These are phyloP conservation scores for Pygoscelis adeliae DNA, from an alignment of 2,113 vertebrate species.

Conservation along the genomic window DNA sequence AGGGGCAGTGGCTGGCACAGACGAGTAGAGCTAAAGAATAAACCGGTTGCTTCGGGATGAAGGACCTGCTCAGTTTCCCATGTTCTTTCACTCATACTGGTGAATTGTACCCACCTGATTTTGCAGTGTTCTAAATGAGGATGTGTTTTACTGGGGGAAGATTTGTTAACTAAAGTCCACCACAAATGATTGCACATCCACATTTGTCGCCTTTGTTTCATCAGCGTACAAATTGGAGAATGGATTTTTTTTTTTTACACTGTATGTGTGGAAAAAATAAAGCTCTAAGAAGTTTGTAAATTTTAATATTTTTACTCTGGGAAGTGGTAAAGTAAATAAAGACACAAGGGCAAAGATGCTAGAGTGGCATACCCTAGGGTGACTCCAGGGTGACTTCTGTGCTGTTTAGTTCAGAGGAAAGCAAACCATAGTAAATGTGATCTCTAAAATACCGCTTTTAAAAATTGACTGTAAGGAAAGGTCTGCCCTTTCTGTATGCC, in stretches of 20 bases:
- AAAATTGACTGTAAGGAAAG: neutral
- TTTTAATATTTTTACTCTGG: neutral
- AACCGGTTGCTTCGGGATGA: neutral
- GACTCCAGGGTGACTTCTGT: neutral
- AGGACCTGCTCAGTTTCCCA: rapidly evolving
- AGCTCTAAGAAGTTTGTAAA: neutral
- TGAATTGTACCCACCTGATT: neutral
- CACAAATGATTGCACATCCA: neutral
- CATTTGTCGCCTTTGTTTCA: neutral
- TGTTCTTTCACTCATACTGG: neutral
- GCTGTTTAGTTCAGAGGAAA: neutral
- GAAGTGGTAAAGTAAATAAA: neutral
- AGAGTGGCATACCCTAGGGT: neutral
- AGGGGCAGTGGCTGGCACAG: neutral
- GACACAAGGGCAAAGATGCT: neutral
- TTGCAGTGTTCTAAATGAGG: neutral
- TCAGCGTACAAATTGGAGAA: neutral
- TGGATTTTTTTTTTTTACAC: neutral
- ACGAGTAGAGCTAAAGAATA: neutral
- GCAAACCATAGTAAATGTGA: neutral
- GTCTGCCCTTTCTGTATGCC: neutral
- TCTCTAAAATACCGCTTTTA: neutral
- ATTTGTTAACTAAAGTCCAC: neutral
- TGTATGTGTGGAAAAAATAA: neutral
- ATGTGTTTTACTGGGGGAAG: neutral